phyloP scores from a whole-genome alignment of 2,113 vertebrate genomes.

The Dicentrarchus labrax region DNA sequence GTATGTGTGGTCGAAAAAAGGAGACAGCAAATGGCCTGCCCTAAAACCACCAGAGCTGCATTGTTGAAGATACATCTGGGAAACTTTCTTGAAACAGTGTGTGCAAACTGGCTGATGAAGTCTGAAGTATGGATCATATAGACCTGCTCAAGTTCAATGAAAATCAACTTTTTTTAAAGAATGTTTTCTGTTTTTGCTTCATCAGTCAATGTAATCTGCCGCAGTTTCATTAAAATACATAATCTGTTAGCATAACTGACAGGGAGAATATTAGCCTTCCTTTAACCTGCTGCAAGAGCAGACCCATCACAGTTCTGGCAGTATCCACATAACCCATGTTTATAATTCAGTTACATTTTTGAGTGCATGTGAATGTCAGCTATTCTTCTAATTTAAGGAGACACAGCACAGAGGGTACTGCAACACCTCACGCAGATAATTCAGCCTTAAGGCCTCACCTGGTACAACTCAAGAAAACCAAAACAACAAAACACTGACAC shows the following conservation, averaged over 20 bases:
- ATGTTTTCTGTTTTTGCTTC: neutral
- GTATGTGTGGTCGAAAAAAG: neutral
- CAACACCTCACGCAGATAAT: neutral
- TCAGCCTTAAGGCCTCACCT: neutral
- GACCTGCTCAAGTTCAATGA: neutral
- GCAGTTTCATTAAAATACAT: neutral
- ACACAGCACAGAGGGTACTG: neutral
- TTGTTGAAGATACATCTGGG: too few relatives aligned
- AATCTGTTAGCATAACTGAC: neutral
- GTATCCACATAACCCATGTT: neutral
- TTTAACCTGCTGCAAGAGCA: neutral
- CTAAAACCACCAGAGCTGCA: neutral
- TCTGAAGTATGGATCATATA: neutral
- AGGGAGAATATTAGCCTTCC: neutral
- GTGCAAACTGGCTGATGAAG: neutral
- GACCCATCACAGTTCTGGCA: neutral
- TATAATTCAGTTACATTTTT: neutral
- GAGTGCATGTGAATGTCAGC: slow-evolving; percentile 9
- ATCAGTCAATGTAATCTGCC: neutral
- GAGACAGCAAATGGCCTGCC: neutral
- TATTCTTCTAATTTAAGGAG: neutral
- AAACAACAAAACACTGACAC: slow-evolving; percentile 6
- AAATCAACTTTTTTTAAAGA: neutral
- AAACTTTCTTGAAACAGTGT: neutral
- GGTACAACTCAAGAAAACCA: neutral